Base-by-base conservation (phyloP, 2,113 vertebrate genomes). In the Pipa parva region DNA sequence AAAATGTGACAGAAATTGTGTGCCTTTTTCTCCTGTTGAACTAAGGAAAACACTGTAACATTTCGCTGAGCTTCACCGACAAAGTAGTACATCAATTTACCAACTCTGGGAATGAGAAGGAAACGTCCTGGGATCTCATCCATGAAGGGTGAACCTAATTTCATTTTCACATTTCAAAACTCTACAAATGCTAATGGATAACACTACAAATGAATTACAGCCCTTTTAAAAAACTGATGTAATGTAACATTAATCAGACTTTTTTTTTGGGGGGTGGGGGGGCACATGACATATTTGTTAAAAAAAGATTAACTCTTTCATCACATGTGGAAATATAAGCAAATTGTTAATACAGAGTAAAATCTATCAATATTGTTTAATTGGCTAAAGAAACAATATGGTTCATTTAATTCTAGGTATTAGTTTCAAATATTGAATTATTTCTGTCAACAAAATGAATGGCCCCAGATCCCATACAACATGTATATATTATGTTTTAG, bases 81-180 rank as follows among this genome's bases (percentile, higher is more conserved):
- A 51, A 68, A 50, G 59, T 13, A 21, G 20, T 56, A 50, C 65
- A 68, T 68, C 56, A 26, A 56, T 63, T 71, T 69, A 20, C 56
- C 24, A 31, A 18, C 63, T 18, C 10, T 24, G 48, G 20, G 31
- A 39, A 24, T 28, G n/a, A 27, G 58, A 26, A 39, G 31, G 42
- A n/a, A 29, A 27, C 37, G 15, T 48, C 33, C 48, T 13, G 46
- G 46, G 31, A 31, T 45, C 56, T 66, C 55, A 31, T 59, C 48
- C 61, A 63, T 64, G 48, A 61, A 46, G 48, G 50, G 59, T 59
- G 63, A 65, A 48, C 24, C 36, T 27, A 59, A 33, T 64, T 49
- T 54, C 29, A 62, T 68, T 24, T 63, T 51, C 56, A 28, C 56
- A 18, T 57, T 52, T 42, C 46, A 60, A 37, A 42, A 22, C 36